These are phyloP conservation scores for Hylomyscus alleni DNA, from an alignment of 2,797 vertebrate species.

Conservation along the genomic window DNA sequence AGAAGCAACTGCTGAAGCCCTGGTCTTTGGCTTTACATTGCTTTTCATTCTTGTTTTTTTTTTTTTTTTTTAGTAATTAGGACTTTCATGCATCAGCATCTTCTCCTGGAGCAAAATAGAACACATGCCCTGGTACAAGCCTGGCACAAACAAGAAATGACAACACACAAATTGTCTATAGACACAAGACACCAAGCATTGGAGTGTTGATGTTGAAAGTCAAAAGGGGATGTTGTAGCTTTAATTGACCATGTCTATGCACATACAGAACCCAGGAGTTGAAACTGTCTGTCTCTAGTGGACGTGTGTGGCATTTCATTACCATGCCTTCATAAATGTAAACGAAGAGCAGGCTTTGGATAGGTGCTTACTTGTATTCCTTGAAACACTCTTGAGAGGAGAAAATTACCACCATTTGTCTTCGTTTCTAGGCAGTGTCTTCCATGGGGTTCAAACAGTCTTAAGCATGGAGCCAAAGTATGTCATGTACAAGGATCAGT, in stretches of 20 bases:
- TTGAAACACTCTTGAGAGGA: conserved; percentile 38
- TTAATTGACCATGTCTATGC: not conserved
- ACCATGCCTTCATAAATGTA: not conserved
- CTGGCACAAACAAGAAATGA: conserved; percentile 6
- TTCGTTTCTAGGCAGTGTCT: not conserved
- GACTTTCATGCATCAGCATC: not conserved
- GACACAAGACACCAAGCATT: not conserved
- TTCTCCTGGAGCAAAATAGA: not conserved
- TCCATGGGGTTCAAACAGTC: conserved; percentile 2
- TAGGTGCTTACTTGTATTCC: not conserved
- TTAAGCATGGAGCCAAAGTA: conserved; percentile 54
- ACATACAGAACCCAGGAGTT: not conserved
- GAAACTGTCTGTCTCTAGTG: not conserved
- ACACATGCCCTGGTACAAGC: not conserved
- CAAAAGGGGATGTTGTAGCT: not conserved
- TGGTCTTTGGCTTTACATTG: not conserved
- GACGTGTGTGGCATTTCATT: not conserved
- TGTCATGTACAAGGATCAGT: conserved; percentile 43
- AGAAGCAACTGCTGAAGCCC: not conserved
- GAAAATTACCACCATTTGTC: conserved; percentile 45
- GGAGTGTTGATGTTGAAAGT: conserved; percentile 24
- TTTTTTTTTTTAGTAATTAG: conserved; percentile 54
- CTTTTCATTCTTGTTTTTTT: conserved; percentile 8
- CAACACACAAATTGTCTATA: not conserved
- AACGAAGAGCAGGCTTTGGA: conserved; percentile 43